Conservation (phyloP, 2,888 invertebrate species). For the Epinotia ramella region DNA sequence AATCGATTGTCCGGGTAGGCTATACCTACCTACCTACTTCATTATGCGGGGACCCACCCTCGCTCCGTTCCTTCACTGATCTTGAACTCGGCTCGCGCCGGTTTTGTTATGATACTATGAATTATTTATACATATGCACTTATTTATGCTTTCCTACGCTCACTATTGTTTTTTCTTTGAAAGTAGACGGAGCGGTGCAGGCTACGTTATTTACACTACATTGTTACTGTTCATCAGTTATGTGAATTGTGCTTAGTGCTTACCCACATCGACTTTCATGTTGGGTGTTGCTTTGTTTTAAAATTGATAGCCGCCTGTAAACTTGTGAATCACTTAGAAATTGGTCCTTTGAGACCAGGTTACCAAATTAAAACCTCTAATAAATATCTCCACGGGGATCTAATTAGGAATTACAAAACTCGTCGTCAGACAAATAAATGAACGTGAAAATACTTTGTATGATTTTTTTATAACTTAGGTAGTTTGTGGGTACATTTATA, state of each 20-base stretch:
- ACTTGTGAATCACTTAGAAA: background rate
- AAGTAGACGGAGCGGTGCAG: conserved; percentile 32
- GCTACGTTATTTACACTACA: conserved; percentile 18
- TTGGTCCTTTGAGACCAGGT: background rate
- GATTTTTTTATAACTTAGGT: too few species aligned
- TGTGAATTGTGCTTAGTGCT: conserved; percentile 13
- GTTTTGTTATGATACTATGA: conserved; percentile 60
- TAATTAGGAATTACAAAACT: too few species aligned
- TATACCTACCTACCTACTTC: conserved; percentile 43
- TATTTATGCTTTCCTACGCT: conserved; percentile 32
- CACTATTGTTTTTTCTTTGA: conserved; percentile 40
- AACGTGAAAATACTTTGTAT: too few species aligned
- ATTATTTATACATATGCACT: conserved; percentile 64
- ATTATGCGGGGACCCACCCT: conserved; percentile 61
- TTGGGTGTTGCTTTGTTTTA: background rate
- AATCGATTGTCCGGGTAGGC: conserved; percentile 76
- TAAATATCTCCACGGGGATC: too few species aligned
- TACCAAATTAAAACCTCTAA: background rate
- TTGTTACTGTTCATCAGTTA: conserved; percentile 25
- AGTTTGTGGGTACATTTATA: background rate
- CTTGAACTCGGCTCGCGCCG: conserved; percentile 61
- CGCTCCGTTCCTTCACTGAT: conserved; percentile 70
- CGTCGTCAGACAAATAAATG: too few species aligned
- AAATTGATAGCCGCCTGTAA: background rate
- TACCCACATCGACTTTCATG: conserved; percentile 19